Base-by-base conservation (phyloP, 1,140 invertebrate species). In the Macrostomum lignano region DNA sequence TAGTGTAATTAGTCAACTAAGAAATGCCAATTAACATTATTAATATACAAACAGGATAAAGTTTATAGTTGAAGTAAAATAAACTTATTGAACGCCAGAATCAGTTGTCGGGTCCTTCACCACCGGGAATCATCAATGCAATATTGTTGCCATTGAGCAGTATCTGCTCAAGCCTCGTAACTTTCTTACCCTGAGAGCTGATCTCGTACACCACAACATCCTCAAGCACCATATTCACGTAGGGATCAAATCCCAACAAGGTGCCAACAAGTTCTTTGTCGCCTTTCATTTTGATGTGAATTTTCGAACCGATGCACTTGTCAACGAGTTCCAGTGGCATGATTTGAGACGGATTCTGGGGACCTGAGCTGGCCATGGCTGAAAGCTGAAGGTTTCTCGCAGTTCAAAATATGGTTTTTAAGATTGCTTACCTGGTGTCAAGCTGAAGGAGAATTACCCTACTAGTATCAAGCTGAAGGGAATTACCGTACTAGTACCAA, bases 201-300 rank as follows among this genome's bases (percentile, higher is more conserved):
- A 71, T 77, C 63, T 98, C 91, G 52, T 63, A 67, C 46, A 67
- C 65, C 34, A 59, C 61, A 2, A 67, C 65, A 50, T 66, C 65
- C 46, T 66, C 62, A 22, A 64, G 41, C 6, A 64, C 62, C 62
- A 64, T 64, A 44, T 64, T 98, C 10, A 98, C 91, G 60, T 91
- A 98, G 59, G 94, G 86, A 60, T 98, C 88, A 58, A 98, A 98
- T 6, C 91, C 91, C 37, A 81, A 62, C 13, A 98, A 55, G 0
- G 84, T 93, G 36, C 91, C 91, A 9, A 96, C 81, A 48, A 98
- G 84, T 67, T 98, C 88, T 58, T 91, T 94, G 47, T 98, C 86
- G 54, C 86, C 88, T 61, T 94, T 98, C 86, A 98, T 94, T 24
- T 98, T 88, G 17, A 98, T 93, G 47, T 96, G 91, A 47, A 98